Conservation (phyloP, 2,113 vertebrate species). For the Neoarius graeffei region DNA sequence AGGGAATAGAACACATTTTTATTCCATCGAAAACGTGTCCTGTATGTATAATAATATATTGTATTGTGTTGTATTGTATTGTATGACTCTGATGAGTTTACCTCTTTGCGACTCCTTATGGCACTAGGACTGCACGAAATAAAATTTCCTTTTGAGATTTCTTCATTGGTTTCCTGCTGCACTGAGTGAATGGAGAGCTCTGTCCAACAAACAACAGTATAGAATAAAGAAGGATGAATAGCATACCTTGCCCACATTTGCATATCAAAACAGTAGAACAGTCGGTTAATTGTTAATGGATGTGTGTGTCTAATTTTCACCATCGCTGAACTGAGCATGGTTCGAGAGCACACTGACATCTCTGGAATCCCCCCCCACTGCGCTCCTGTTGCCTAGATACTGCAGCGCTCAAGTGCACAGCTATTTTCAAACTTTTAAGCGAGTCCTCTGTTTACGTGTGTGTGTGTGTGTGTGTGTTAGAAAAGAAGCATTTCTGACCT, state of each 20-base stretch:
- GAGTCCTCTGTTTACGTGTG: conserved; percentile 4
- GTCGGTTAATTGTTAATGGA: conserved; percentile 10
- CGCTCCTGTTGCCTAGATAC: conserved; percentile 55
- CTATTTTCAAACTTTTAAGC: conserved; percentile 56
- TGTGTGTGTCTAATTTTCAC: conserved; percentile 20
- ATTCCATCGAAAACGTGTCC: too few species aligned
- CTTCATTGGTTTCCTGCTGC: background rate
- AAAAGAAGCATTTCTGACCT: conserved; percentile 16
- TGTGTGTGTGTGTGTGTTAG: conserved; percentile 31
- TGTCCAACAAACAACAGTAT: background rate
- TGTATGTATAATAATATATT: too few species aligned
- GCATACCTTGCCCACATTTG: background rate
- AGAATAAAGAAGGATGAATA: background rate
- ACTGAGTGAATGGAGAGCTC: background rate
- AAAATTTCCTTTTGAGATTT: background rate
- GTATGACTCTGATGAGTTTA: too few species aligned
- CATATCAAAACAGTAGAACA: conserved; percentile 2
- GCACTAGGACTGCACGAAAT: background rate
- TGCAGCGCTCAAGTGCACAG: conserved; percentile 33
- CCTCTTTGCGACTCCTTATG: background rate
- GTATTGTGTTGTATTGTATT: too few species aligned
- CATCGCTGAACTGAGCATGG: conserved; percentile 38
- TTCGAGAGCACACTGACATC: conserved; percentile 37
- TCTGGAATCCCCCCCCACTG: conserved; percentile 29
- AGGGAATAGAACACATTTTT: too few species aligned